phyloP scores from a whole-genome alignment of 2,113 vertebrate species.

The Junco hyemalis region DNA sequence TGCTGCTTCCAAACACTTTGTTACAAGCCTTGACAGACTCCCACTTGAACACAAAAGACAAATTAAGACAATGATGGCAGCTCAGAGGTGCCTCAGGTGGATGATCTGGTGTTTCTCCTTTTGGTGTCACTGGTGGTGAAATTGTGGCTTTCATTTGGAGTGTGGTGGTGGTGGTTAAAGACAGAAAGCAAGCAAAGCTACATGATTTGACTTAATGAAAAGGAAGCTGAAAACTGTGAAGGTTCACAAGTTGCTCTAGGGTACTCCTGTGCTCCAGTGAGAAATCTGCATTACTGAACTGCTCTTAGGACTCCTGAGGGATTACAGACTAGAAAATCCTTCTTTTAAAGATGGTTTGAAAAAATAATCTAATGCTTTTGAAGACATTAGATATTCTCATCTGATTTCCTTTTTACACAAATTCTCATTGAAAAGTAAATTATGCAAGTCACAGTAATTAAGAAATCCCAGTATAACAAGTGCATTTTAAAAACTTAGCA shows the following conservation, averaged over 20 bases:
- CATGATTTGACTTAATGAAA: not conserved
- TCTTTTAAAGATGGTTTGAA: not conserved
- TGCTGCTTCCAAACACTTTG: not conserved
- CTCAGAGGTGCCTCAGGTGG: not conserved
- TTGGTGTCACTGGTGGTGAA: not conserved
- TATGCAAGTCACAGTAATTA: not conserved
- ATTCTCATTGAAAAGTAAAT: slow-evolving; percentile 20
- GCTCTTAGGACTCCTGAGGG: not conserved
- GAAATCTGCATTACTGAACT: not conserved
- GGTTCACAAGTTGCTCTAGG: not conserved
- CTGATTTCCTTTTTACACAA: not conserved
- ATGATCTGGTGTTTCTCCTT: not conserved
- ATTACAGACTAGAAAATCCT: not conserved
- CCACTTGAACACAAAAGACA: not conserved
- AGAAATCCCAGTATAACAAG: not conserved
- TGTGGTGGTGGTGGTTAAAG: not conserved
- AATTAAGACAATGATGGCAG: not conserved
- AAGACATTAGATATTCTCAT: not conserved
- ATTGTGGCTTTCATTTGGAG: not conserved
- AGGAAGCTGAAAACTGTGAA: not conserved
- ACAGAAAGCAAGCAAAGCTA: not conserved
- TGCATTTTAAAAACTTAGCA: not conserved
- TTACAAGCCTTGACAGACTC: not conserved
- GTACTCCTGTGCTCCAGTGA: not conserved
- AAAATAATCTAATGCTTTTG: not conserved